A percentile compares a stretch with the other conserved stretches of the same genome.
These are phyloP conservation scores for Amblyopsis hoosieri DNA, from an alignment of 2,797 vertebrate genomes.

Conservation along the genomic window DNA sequence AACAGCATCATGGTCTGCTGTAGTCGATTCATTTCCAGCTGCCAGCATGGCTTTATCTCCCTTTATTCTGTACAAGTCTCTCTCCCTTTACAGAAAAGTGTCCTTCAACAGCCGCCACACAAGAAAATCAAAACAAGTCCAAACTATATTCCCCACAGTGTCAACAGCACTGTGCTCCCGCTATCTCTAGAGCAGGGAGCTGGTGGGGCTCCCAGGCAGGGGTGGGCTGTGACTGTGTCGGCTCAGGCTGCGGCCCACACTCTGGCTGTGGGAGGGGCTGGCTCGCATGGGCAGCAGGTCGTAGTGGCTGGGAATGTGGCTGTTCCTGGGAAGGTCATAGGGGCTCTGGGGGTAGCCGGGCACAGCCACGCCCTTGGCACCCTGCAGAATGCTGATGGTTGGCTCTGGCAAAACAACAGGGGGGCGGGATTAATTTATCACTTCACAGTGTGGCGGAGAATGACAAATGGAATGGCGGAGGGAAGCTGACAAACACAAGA, in stretches of 20 bases:
- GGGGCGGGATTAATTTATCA: neutral
- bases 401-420: slow-evolving; percentile 82
- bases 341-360: slow-evolving; percentile 88
- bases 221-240: slow-evolving; percentile 66
- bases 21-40: neutral
- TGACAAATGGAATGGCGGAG: neutral
- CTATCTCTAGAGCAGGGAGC: slow-evolving; percentile 82
- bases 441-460: neutral
- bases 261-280: slow-evolving; percentile 79
- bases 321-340: slow-evolving; percentile 94
- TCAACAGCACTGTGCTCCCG: neutral
- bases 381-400: slow-evolving; percentile 88
- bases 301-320: slow-evolving; percentile 94
- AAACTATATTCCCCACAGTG: neutral
- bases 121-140: neutral
- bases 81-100: neutral
- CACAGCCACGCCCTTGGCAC: slow-evolving; percentile 65
- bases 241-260: slow-evolving; percentile 25
- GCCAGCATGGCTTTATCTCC: no score
- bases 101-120: neutral
- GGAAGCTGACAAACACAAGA: neutral
- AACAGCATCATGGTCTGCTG: neutral
- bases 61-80: neutral
- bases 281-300: slow-evolving; percentile 91
- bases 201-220: slow-evolving; percentile 81